Base-by-base conservation (phyloP, 1,140 invertebrate genomes). In the Drosophila micromelanica region DNA sequence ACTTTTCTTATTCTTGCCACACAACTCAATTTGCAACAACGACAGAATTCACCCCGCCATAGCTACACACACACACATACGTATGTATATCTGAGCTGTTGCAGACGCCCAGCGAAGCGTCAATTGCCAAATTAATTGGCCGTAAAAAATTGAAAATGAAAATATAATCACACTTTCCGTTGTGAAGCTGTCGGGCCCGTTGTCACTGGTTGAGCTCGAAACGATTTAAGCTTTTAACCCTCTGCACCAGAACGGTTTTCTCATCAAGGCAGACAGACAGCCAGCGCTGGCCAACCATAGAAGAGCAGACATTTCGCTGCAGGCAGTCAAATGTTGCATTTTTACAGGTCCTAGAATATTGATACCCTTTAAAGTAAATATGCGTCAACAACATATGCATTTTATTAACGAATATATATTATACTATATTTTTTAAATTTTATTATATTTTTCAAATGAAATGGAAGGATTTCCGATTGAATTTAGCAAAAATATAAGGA, bases 71-170 rank as follows among this genome's bases (percentile, higher is more conserved):
- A n/a, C 27, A n/a, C n/a, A n/a, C n/a, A n/a, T n/a, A n/a, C n/a
- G 30, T 35, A 49, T 15, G 60, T 59, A 75, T 82, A 78, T 78
- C 75, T 78, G 45, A 15, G 17, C 46, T 57, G 67, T 42, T 51
- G 82, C 84, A 87, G 82, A 81, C 81, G 81, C 82, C 78, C 79
- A 87, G 79, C 84, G 84, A 89, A 85, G 80, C 86, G 80, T 90
- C 81, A 90, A 90, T 90, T 90, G 81, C 78, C 73, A 87, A 90
- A 86, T 90, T 90, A 90, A 90, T 90, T 90, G 86, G 81, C 86
- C 86, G 86, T 90, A 90, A 90, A 90, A 90, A 90, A 90, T 90
- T 90, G 76, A 87, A 90, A 90, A 90, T 90, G 86, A 90, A 90
- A 90, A 90, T 90, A 90, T 90, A 90, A 90, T 90, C 81, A 90